These are phyloP conservation scores for Muschampia plurimacula DNA, from an alignment of 2,888 invertebrate genomes.

Conservation along the genomic window DNA sequence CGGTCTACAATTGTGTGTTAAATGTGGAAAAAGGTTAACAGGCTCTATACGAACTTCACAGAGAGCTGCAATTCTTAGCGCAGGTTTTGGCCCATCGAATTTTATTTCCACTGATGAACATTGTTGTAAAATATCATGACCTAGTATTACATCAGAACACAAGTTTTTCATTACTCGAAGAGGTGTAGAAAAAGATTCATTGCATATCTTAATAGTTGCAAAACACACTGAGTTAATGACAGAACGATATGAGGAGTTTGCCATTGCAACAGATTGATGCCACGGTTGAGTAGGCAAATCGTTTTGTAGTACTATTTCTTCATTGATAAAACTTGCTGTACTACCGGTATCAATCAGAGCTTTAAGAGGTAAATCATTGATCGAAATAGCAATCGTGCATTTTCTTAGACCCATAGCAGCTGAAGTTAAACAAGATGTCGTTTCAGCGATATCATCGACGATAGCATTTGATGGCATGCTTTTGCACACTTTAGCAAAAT, in stretches of 20 bases:
- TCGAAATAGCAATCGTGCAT: background rate
- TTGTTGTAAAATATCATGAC: constrained; percentile 8
- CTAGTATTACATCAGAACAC: constrained; percentile 4
- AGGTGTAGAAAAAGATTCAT: constrained; percentile 12
- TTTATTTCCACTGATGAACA: constrained; percentile 15
- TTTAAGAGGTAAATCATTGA: background rate
- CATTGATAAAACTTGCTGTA: constrained; percentile 1
- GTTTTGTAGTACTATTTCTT: constrained; percentile 1
- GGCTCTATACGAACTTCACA: constrained; percentile 5
- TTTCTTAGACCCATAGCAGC: background rate
- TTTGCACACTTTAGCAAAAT: constrained; percentile 10
- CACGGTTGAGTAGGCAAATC: background rate
- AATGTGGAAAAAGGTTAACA: constrained; percentile 5
- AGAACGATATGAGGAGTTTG: background rate
- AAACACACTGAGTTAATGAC: background rate
- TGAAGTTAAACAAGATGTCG: background rate
- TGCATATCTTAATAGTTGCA: constrained; percentile 2
- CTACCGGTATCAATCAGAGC: background rate
- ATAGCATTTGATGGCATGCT: constrained; percentile 4
- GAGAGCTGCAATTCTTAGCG: constrained; percentile 7
- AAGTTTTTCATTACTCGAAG: constrained; percentile 13
- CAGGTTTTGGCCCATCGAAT: constrained; percentile 10
- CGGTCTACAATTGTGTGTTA: background rate
- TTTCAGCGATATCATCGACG: background rate
- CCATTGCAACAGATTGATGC: constrained; percentile 1